A percentile compares a stretch with the other conserved stretches of the same genome.
Conservation (phyloP, 2,113 vertebrate genomes). For the Climacteris rufus region DNA sequence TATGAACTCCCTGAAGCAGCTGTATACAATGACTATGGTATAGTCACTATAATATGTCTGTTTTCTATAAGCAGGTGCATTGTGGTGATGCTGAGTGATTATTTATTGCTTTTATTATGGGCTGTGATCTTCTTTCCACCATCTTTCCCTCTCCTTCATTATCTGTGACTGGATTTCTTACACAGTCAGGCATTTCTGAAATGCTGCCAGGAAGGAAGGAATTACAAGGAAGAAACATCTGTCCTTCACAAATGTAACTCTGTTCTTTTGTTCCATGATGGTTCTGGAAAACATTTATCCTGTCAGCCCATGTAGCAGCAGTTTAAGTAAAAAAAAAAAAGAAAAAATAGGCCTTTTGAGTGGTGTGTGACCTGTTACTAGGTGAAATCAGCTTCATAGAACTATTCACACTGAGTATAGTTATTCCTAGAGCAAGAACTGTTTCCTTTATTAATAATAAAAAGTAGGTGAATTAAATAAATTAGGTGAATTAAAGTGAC, state of each 20-base stretch:
- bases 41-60: rapidly evolving
- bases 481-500: neutral
- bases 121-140: neutral
- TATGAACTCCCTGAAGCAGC: slow-evolving; percentile 93
- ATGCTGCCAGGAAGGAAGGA: neutral
- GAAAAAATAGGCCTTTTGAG: neutral
- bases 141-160: neutral
- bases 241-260: neutral
- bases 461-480: neutral
- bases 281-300: neutral
- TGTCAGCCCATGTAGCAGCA: neutral
- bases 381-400: neutral
- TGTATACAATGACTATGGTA: slow-evolving; percentile 98
- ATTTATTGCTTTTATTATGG: neutral
- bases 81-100: neutral
- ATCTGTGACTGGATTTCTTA: neutral
- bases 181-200: neutral
- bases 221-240: neutral
- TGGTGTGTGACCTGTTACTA: neutral
- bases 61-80: neutral
- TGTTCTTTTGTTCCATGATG: neutral
- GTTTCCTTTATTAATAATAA: neutral
- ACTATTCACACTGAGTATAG: neutral
- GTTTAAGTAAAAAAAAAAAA: neutral
- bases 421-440: neutral